These are phyloP conservation scores for Cairina moschata DNA, from an alignment of 2,113 vertebrate genomes.

Conservation along the genomic window DNA sequence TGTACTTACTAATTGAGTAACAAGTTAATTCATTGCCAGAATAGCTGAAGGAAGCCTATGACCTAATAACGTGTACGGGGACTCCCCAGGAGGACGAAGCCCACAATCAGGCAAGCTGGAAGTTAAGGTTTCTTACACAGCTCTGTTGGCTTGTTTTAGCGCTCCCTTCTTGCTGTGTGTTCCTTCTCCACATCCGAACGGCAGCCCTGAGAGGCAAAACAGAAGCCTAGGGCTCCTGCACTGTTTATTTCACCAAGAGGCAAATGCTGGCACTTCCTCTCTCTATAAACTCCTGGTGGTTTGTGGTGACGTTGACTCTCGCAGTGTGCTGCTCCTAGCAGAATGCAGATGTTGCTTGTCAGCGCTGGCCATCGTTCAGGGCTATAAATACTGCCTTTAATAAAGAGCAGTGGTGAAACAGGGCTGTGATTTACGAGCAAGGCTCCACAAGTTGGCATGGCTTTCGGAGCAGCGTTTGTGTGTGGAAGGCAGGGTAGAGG, in stretches of 20 bases:
- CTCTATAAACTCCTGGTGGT: background rate
- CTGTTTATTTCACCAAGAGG: background rate
- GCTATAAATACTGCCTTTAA: conserved; percentile 18
- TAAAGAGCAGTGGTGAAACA: conserved; percentile 1
- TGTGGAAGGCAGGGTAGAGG: rapidly evolving
- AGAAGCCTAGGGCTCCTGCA: background rate
- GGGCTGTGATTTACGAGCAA: background rate
- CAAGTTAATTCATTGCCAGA: background rate
- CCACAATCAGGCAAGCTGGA: background rate
- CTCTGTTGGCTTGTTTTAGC: background rate
- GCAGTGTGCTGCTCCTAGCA: background rate
- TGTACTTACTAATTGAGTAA: background rate
- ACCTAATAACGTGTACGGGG: rapidly evolving
- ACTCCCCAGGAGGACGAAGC: background rate
- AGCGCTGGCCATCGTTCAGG: conserved; percentile 49
- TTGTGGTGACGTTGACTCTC: background rate
- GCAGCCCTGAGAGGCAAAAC: background rate
- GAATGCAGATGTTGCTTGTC: conserved; percentile 52
- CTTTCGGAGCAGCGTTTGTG: background rate
- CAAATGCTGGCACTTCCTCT: background rate
- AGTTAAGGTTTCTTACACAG: background rate
- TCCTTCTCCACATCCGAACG: background rate
- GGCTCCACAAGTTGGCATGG: background rate
- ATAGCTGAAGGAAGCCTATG: background rate
- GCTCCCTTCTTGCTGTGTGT: background rate